Evolutionary conservation across 2,888 invertebrate genomes (phyloP), one percentile per base, ranked within the genome.

Genomic region (Gari tellinella): DNA sequence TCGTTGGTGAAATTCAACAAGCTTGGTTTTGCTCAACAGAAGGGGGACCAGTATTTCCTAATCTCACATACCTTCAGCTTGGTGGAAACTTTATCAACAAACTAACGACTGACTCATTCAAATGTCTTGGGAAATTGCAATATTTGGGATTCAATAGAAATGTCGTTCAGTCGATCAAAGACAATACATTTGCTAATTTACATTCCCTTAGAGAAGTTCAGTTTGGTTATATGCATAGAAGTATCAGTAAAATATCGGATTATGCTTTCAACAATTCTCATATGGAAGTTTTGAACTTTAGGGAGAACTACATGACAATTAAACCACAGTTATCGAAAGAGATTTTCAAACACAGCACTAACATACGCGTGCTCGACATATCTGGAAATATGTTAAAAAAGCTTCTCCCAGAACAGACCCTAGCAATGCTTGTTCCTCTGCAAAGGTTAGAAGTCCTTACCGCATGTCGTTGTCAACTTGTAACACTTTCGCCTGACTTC

Each of bases 271-370:
- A 45, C 31, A 57, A 45, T 31, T 57, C 57, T 17, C 43, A 45
- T 31, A 17, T 62, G 10, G 5, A 43, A 21, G 31, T 2, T 5
- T 43, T 62, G n/a, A 31, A 14, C 15, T 17, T 62, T 5, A 19
- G 12, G n/a, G 25, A 19, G n/a, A 62, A 62, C 19, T 26, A 53
- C 8, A 53, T 45, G 26, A 25, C 19, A 1, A 41, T 62, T 10
- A 62, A 62, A 45, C 31, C 5, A 17, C 45, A 31, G n/a, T 19
- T 45, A 2, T 15, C 19, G 10, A 46, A 31, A 10, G 40, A 15
- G 37, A 43, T 52, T 7, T 66, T 66, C 23, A 41, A 52, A 10
- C 45, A 37, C 19, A 58, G 65, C 37, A 57, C 57, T 2, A 66
- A 66, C n/a, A 10, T 66, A 2, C 26, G 12, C 1, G 1, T 25